Evolutionary conservation across 2,113 vertebrate genomes (phyloP).

Genomic region (Clupea harengus): DNA sequence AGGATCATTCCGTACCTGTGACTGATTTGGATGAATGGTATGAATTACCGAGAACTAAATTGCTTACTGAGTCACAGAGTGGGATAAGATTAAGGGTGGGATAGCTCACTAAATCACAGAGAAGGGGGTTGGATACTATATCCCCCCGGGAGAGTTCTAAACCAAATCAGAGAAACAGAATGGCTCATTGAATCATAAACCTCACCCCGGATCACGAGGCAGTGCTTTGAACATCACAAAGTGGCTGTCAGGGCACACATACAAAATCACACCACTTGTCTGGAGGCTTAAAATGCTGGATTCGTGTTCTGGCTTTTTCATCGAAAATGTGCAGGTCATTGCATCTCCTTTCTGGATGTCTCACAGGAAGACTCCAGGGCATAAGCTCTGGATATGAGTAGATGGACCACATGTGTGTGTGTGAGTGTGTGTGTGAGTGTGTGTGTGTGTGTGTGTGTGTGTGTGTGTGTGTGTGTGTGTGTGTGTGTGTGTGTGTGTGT

Average conservation of each 20-base stretch:
- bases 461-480: neutral
- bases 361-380: neutral
- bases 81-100: neutral
- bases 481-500: too few relatives aligned
- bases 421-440: constrained; percentile 1
- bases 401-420: neutral
- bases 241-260: neutral
- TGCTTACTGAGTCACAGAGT: neutral
- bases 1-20: neutral
- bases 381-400: neutral
- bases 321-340: constrained; percentile 1
- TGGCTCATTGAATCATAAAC: constrained; percentile 7
- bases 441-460: neutral
- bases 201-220: neutral
- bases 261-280: neutral
- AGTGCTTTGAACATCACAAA: neutral
- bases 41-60: neutral
- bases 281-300: neutral
- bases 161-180: constrained; percentile 6
- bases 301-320: neutral
- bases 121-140: neutral
- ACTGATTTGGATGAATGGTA: neutral
- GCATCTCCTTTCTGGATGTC: neutral
- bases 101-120: neutral
- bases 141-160: neutral